Conservation (phyloP, 1,140 invertebrate genomes). For the Drosophila kohkoa region DNA sequence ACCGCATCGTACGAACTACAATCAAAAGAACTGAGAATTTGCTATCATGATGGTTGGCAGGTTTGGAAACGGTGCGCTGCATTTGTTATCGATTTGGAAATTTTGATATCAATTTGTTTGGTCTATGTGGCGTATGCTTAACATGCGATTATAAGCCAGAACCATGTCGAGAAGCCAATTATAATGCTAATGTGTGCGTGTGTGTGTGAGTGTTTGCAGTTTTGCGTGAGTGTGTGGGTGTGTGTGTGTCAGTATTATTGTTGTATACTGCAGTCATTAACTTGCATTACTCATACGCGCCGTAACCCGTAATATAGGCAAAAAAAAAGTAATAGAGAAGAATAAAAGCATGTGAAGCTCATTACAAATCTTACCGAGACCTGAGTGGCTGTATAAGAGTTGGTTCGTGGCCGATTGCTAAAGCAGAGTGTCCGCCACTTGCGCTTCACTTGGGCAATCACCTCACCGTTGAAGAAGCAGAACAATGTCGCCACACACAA, state of each 20-base stretch:
- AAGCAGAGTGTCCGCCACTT: constrained; percentile 91
- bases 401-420: constrained; percentile 88
- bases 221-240: constrained; percentile 11
- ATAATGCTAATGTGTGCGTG: neutral
- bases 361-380: constrained; percentile 90
- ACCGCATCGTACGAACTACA: constrained; percentile 85
- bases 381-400: constrained; percentile 93
- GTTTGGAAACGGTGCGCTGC: constrained; percentile 78
- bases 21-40: constrained; percentile 84
- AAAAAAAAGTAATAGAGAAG: neutral
- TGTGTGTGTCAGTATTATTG: constrained; percentile 31
- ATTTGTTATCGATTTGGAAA: constrained; percentile 34
- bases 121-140: constrained; percentile 30
- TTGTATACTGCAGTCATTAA: constrained; percentile 31
- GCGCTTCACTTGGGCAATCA: constrained; percentile 92
- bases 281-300: constrained; percentile 78
- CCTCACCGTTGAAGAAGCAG: constrained; percentile 98
- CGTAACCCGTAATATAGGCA: constrained; percentile 63
- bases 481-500: constrained; percentile 96
- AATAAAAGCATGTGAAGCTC: constrained; percentile 67
- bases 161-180: constrained; percentile 17
- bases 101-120: constrained; percentile 2
- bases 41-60: constrained; percentile 81
- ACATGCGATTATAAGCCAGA: constrained; percentile 17
- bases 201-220: neutral